Base-by-base conservation (phyloP, 2,113 vertebrate species). In the Paralichthys olivaceus region DNA sequence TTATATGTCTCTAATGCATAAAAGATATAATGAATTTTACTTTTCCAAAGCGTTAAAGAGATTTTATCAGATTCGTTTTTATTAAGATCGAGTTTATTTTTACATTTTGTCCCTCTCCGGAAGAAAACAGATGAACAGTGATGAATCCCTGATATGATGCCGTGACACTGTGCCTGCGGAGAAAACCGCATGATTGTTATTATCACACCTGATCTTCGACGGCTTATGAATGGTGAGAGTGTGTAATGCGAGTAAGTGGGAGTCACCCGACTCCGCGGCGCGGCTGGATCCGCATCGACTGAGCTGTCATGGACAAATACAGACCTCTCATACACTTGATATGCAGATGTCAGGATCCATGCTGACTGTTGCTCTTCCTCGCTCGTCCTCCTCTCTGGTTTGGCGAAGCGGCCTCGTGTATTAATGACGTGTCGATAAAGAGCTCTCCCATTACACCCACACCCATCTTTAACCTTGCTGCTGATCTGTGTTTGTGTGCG, bases 381-480 rank as follows among this genome's bases (percentile, higher is more conserved):
- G 17, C 47, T 12, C 7, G 51, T 26, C 69, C 20, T 37, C 71
- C 79, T 40, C 69, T 25, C 55, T 19, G 70, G 4, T 51, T n/a
- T 47, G 51, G 20, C 9, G 51, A 20, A 49, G n/a, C 51, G 34
- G 69, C 65, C 82, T 72, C 47, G 17, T 80, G 75, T 88, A 82
- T 91, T 78, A 69, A 87, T 87, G 78, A 86, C 87, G 59, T 67
- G 84, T 88, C 68, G 83, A 89, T 86, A 76, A 77, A 67, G 75
- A 72, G 72, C 60, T 77, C 89, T 92, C 80, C 73, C 32, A 19
- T 93, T 92, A 85, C 85, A 65, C 85, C 61, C 73, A 17, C 83
- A 58, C 65, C 67, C 79, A 69, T 86, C 88, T 93, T 90, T 91
- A 89, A 93, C 93, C 91, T 89, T 91, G 87, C 74, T 69, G 83